Conservation (phyloP, 2,888 invertebrate genomes). For the Deroplatys truncata region DNA sequence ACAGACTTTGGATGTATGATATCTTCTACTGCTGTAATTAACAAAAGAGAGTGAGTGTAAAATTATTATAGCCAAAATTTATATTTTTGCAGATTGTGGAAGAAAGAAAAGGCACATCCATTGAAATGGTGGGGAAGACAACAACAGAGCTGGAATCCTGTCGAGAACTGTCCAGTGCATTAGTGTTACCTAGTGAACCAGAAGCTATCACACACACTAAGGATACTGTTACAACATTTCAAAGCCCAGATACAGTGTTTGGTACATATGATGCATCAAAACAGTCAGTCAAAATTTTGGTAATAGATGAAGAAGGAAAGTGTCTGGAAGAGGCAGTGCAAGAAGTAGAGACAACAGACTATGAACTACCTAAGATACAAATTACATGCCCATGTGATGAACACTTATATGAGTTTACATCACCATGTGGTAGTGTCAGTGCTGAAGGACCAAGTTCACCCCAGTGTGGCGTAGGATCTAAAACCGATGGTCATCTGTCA, state of each 20-base stretch:
- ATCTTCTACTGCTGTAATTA: too few relatives aligned
- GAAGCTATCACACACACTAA: neutral
- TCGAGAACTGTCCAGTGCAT: constrained; percentile 43
- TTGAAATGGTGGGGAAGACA: constrained; percentile 83
- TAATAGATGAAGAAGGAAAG: constrained; percentile 55
- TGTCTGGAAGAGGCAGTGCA: constrained; percentile 49
- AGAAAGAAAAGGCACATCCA: neutral
- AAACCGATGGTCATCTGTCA: constrained; percentile 38
- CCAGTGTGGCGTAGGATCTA: neutral
- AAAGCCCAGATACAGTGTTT: constrained; percentile 48
- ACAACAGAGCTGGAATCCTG: constrained; percentile 80
- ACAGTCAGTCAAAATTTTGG: constrained; percentile 69
- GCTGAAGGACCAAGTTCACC: neutral
- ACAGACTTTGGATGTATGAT: too few relatives aligned
- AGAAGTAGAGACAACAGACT: constrained; percentile 39
- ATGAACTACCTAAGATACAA: neutral
- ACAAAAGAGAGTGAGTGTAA: too few relatives aligned
- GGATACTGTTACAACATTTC: neutral
- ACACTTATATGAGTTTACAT: neutral
- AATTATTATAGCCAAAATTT: too few relatives aligned
- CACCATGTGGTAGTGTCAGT: constrained; percentile 8
- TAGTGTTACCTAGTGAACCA: neutral
- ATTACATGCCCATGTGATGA: neutral
- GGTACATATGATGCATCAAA: constrained; percentile 69
- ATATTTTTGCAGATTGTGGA: neutral